Evolutionary conservation across 2,888 invertebrate species (phyloP), one percentile per base, ranked within the genome.

Genomic region (Deroplatys truncata): DNA sequence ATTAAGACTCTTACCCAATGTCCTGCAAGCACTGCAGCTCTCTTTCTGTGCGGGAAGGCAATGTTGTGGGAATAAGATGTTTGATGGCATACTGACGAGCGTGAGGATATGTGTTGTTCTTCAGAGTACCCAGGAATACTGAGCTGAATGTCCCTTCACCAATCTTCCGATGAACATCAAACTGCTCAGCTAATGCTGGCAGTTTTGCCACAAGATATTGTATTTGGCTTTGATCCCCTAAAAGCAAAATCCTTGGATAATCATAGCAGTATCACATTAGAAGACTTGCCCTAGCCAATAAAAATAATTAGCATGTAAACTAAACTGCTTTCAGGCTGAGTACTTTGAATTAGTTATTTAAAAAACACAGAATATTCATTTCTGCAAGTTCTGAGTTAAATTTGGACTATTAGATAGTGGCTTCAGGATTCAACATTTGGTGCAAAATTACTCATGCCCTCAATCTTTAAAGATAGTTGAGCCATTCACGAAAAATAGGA

Each of bases 81-180:
- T 98, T 98, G 90, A 98, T 95, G 4, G 98, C 98, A 94, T 96
- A 98, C 93, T 95, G 43, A 3, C 43, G 86, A 7, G 20, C 82
- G 10, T 49, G 35, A 35, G 49, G 84, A 16, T n/a, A 8, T 10
- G 28, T 72, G 49, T 56, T 15, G 28, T 93, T 91, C 92, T 95
- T 95, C 88, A 97, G 93, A 4, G 96, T 96, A 1, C 97, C 98
- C 92, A 98, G 93, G 92, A 97, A 97, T 35, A 98, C 98, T 0
- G 97, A 97, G 93, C 98, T 98, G 92, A 98, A 98, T 3, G 98
- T 97, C 28, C 98, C 98, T 94, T 96, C 96, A 0, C 97, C 97
- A 91, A 97, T 96, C 92, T 97, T 96, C 83, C 94, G 95, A 92
- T 96, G 96, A 82, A 97, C 94, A 91, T 96, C 94, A 92, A 97